These are phyloP conservation scores for Argyresthia goedartella DNA, from an alignment of 2,888 invertebrate species.

Conservation along the genomic window DNA sequence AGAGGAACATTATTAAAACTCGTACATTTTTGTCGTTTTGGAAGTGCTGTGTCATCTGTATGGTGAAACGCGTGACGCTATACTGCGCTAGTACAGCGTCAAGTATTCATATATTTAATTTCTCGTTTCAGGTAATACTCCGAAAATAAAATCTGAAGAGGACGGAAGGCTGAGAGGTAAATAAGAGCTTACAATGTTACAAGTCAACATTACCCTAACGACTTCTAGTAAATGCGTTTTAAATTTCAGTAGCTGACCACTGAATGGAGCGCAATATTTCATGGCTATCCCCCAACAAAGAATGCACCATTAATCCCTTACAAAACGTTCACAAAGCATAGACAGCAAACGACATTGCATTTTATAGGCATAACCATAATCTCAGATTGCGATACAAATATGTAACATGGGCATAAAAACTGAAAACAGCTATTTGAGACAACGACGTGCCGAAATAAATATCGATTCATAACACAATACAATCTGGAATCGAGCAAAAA, in stretches of 20 bases:
- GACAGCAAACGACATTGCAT: slow-evolving; percentile 21
- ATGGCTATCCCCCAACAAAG: slow-evolving; percentile 6
- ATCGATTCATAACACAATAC: slow-evolving; percentile 66
- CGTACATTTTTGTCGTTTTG: too few relatives aligned
- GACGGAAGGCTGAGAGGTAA: too few relatives aligned
- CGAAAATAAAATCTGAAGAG: too few relatives aligned
- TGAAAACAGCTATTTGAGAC: slow-evolving; percentile 25
- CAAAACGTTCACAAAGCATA: background rate
- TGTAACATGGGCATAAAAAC: slow-evolving; percentile 41
- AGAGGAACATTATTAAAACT: too few relatives aligned
- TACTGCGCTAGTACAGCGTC: too few relatives aligned
- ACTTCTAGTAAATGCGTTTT: slow-evolving; percentile 42
- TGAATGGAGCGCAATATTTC: slow-evolving; percentile 9
- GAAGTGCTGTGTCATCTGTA: too few relatives aligned
- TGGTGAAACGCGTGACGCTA: too few relatives aligned
- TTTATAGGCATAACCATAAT: slow-evolving; percentile 15
- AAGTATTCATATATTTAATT: too few relatives aligned
- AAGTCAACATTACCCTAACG: slow-evolving; percentile 29
- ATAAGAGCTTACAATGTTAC: too few relatives aligned
- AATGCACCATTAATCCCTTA: slow-evolving; percentile 7
- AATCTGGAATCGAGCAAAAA: slow-evolving; percentile 58
- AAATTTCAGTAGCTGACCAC: slow-evolving; percentile 28
- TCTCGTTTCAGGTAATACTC: too few relatives aligned
- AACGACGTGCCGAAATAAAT: slow-evolving; percentile 45
- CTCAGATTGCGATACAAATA: slow-evolving; percentile 18